Percentiles rank a stretch among this genome's conserved stretches.
Conservation (phyloP, 2,888 invertebrate genomes). For the Eucera pruinosa region DNA sequence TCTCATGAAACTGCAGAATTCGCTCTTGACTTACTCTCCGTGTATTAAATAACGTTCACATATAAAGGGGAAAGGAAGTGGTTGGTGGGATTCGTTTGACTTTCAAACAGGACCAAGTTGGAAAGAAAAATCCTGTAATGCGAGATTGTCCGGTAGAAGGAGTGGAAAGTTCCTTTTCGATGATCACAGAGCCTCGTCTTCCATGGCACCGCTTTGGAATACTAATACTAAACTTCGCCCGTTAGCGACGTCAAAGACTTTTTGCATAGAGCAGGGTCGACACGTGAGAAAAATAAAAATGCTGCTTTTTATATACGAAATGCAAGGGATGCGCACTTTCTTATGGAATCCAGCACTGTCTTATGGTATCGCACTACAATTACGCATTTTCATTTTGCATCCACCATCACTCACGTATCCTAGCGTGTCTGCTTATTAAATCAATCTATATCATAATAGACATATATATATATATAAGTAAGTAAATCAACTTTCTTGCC, state of each 20-base stretch:
- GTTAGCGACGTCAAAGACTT: constrained; percentile 68
- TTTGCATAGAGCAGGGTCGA: constrained; percentile 49
- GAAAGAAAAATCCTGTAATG: constrained; percentile 33
- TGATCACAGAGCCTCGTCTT: constrained; percentile 62
- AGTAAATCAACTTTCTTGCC: no score
- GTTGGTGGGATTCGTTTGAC: constrained; percentile 12
- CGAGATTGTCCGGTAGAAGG: constrained; percentile 27
- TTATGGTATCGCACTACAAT: constrained; percentile 35
- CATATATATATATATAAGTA: no score
- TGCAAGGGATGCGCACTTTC: not conserved
- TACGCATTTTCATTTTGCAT: not conserved
- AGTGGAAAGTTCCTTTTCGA: constrained; percentile 40
- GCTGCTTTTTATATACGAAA: not conserved
- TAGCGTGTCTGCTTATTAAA: not conserved
- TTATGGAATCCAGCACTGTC: no score
- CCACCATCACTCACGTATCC: not conserved
- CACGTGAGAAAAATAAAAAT: constrained; percentile 68
- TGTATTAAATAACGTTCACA: no score
- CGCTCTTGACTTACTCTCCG: no score
- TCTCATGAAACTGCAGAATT: no score
- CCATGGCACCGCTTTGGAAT: constrained; percentile 52
- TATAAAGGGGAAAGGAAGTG: no score
- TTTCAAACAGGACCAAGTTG: constrained; percentile 15
- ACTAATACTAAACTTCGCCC: constrained; percentile 61
- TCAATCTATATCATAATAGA: no score